Evolutionary conservation across 2,797 vertebrate genomes (phyloP).

Genomic region (Gila robusta): DNA sequence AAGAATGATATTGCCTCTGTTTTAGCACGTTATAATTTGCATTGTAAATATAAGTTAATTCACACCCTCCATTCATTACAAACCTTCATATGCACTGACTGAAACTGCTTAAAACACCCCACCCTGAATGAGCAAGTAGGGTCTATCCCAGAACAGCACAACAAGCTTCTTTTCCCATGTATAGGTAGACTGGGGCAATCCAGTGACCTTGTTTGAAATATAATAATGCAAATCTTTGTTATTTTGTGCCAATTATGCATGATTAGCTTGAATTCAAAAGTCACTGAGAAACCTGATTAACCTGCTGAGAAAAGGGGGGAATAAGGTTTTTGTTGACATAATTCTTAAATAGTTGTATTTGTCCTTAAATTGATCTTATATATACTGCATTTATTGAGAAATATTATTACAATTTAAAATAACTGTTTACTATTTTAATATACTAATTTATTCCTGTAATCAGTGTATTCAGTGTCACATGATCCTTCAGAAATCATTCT

Average conservation of each 20-base stretch:
- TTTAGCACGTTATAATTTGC: neutral
- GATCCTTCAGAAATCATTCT: neutral
- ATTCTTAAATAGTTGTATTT: neutral
- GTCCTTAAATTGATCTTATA: too few relatives aligned
- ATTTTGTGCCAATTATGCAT: neutral
- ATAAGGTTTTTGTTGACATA: neutral
- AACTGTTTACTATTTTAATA: neutral
- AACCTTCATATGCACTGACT: slow-evolving; percentile 11
- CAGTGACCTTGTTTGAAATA: neutral
- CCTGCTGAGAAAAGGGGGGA: slow-evolving; percentile 11
- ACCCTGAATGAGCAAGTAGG: slow-evolving; percentile 5
- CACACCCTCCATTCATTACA: slow-evolving; percentile 56
- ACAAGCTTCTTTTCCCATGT: neutral
- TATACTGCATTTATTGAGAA: neutral
- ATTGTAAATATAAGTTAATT: neutral
- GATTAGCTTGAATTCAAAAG: neutral
- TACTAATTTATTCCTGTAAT: neutral
- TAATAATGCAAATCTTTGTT: neutral
- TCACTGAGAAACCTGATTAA: slow-evolving; percentile 49
- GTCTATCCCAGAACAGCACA: neutral
- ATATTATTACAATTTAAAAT: neutral
- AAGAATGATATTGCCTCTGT: neutral
- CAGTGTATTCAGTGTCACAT: neutral
- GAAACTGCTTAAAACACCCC: slow-evolving; percentile 37
- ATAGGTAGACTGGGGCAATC: neutral